Conservation (phyloP, 2,888 invertebrate species). For the Drosophila meridiana region DNA sequence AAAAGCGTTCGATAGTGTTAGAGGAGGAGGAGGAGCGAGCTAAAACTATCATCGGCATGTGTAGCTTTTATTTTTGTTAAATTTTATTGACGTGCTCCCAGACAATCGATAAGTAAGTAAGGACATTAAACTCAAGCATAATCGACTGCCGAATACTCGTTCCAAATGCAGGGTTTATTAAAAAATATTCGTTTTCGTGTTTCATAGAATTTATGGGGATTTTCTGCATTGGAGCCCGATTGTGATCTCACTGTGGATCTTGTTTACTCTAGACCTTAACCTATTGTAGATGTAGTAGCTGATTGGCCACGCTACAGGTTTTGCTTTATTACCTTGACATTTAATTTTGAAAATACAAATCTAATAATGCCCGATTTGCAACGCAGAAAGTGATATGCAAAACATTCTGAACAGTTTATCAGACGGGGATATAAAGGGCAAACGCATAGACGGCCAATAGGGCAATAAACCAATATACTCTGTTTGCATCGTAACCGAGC, state of each 20-base stretch:
- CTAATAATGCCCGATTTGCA: background rate
- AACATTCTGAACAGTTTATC: background rate
- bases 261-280: background rate
- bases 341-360: background rate
- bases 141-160: background rate
- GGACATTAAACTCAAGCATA: background rate
- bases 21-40: background rate
- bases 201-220: background rate
- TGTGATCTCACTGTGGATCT: no score
- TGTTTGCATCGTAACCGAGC: no score
- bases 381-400: no score
- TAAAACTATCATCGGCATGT: slow-evolving; percentile 49
- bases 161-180: background rate
- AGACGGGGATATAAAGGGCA: background rate
- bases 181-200: background rate
- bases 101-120: slow-evolving; percentile 57
- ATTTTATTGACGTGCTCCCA: slow-evolving; percentile 59
- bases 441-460: background rate
- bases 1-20: slow-evolving; percentile 27
- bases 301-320: background rate
- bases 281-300: background rate
- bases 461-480: background rate
- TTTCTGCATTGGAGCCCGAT: background rate
- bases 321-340: no score
- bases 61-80: slow-evolving; percentile 13